phyloP scores from a whole-genome alignment of 2,888 invertebrate genomes.

The Hemithea aestivaria region DNA sequence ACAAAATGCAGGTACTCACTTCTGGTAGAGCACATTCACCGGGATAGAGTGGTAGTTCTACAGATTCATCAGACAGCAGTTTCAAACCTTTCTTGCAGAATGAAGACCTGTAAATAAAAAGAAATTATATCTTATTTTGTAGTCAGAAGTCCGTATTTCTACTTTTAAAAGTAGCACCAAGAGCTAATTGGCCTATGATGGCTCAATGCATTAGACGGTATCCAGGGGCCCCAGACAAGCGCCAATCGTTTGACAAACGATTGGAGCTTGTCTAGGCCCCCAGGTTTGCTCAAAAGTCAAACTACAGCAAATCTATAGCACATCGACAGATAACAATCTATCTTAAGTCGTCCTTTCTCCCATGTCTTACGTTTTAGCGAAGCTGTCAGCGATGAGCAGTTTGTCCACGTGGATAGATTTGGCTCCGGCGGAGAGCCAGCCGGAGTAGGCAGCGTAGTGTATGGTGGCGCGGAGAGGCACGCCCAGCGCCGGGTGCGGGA shows the following conservation, averaged over 20 bases:
- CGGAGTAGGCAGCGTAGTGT: constrained; percentile 92
- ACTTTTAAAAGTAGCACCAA: no score
- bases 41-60: constrained; percentile 85
- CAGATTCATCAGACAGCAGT: constrained; percentile 85
- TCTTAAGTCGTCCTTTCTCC: no score
- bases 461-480: constrained; percentile 86
- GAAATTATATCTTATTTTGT: background rate
- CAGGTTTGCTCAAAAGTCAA: no score
- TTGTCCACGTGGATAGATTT: constrained; percentile 90
- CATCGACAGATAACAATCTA: no score
- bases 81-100: constrained; percentile 87
- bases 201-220: no score
- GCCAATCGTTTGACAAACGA: no score
- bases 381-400: constrained; percentile 90
- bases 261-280: no score
- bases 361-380: constrained; percentile 86
- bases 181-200: no score
- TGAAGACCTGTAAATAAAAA: constrained; percentile 81
- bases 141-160: background rate
- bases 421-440: constrained; percentile 93
- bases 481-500: constrained; percentile 91
- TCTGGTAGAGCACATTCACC: constrained; percentile 87
- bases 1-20: no score
- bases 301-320: no score
- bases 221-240: no score